Evolutionary conservation across 2,888 invertebrate genomes (phyloP), one percentile per base, ranked within the genome.

Genomic region (Smittia sp.): DNA sequence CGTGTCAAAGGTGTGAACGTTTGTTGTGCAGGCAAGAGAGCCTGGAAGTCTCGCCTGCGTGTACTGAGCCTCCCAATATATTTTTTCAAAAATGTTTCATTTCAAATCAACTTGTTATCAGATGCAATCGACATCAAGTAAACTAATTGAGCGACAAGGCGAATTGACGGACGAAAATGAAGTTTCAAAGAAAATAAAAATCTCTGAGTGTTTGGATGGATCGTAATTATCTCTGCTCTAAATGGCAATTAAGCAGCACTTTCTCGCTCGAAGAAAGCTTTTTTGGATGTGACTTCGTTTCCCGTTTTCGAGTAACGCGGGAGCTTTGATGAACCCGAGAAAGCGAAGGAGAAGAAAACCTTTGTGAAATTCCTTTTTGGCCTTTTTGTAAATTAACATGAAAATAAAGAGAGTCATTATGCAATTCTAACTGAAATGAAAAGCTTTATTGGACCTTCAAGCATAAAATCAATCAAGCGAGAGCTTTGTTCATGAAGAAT

Each of bases 351-450:
- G 58, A 58, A 22, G 15, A 39, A 65, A 65, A 65, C n/a, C 25
- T 25, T 65, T 66, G 66, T 66, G 25, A 66, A 39, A 66, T 66
- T 66, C 66, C 66, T 66, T 65, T 65, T 66, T 66, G 66, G 66
- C 66, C 66, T 66, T 66, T 66, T 66, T 66, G 39, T 66, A 66
- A 63, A 63, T 63, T 63, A 20, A 58, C 58, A 58, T 46, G 46
- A 46, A 22, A 58, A 58, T 20, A 58, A 58, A 58, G 22, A 20
- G 58, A 58, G 22, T 58, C 58, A 58, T 18, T 58, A 58, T 58
- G 18, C 58, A 58, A 58, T 58, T 58, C 58, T 58, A 58, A 58
- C 9, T 58, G 20, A 58, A 58, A 58, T 22, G 2, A 32, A 32
- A 32, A 6, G 32, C 4, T 32, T 32, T 32, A 32, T n/a, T n/a